These are phyloP conservation scores for Notodonta ziczac DNA, from an alignment of 2,888 invertebrate genomes.

Conservation along the genomic window DNA sequence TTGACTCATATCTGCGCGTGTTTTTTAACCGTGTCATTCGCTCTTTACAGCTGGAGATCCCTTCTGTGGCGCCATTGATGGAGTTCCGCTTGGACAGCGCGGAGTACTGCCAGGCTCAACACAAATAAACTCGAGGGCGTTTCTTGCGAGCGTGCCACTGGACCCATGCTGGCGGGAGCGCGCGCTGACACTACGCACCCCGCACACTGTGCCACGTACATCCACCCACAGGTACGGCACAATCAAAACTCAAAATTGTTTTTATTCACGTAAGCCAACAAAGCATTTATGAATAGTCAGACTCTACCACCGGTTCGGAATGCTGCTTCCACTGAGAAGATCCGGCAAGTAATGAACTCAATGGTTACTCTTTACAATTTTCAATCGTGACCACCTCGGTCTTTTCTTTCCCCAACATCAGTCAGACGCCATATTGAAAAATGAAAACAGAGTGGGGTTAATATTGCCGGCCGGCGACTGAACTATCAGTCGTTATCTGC, in stretches of 20 bases:
- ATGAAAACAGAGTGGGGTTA: slow-evolving; percentile 38
- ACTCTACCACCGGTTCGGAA: no score
- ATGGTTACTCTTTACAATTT: no score
- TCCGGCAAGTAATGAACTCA: no score
- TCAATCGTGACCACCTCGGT: slow-evolving; percentile 5
- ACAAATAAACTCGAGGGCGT: slow-evolving; percentile 90
- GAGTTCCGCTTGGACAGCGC: slow-evolving; percentile 99
- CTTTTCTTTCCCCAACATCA: slow-evolving; percentile 7
- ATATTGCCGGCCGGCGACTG: slow-evolving; percentile 30
- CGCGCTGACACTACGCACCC: slow-evolving; percentile 63
- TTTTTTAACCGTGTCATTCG: slow-evolving; percentile 22
- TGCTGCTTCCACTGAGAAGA: no score
- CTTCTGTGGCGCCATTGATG: slow-evolving; percentile 97
- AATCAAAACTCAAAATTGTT: no score
- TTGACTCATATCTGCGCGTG: slow-evolving; percentile 16
- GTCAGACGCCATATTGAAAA: slow-evolving; percentile 38
- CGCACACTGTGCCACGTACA: slow-evolving; percentile 61
- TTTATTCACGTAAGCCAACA: no score
- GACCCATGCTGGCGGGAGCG: slow-evolving; percentile 78
- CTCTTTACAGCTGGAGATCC: slow-evolving; percentile 91
- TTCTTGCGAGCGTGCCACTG: slow-evolving; percentile 56
- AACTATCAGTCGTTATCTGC: slow-evolving; percentile 57
- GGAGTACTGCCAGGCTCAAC: slow-evolving; percentile 99
- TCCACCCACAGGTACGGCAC: slow-evolving; percentile 64
- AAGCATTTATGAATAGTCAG: no score